These are phyloP conservation scores for Pygmarrhopalites habei DNA, from an alignment of 1,140 invertebrate species.

Conservation along the genomic window DNA sequence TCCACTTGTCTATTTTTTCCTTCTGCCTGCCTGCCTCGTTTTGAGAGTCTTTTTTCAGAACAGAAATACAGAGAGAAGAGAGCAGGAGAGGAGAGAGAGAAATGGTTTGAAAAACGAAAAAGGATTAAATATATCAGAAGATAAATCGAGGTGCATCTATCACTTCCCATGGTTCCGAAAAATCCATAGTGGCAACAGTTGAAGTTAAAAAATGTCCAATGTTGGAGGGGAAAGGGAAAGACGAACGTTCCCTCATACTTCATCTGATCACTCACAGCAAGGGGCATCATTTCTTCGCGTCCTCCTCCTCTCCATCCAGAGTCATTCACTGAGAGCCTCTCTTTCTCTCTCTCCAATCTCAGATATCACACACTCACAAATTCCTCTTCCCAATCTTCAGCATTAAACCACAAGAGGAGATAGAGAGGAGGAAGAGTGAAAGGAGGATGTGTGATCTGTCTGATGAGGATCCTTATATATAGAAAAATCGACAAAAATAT, in stretches of 20 bases:
- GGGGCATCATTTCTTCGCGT: conserved; percentile 11
- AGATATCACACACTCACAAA: no score
- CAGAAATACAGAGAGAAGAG: no score
- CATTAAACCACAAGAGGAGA: no score
- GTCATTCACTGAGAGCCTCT: not conserved
- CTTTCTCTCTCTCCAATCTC: no score
- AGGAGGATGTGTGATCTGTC: no score
- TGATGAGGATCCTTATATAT: no score
- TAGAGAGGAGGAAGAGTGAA: no score
- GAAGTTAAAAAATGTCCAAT: conserved; percentile 30
- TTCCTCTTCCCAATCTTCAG: no score
- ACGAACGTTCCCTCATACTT: conserved; percentile 26
- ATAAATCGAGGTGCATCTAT: conserved; percentile 36
- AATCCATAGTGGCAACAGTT: conserved; percentile 16
- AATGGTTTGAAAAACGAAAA: conserved; percentile 37
- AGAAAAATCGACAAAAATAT: not conserved
- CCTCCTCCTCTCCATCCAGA: conserved; percentile 14
- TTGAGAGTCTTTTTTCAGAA: no score
- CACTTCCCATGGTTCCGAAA: conserved; percentile 27
- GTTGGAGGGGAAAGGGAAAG: conserved; percentile 18
- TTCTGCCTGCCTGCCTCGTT: no score
- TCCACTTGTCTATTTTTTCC: no score
- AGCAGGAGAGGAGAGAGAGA: conserved; percentile 13
- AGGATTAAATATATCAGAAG: conserved; percentile 38
- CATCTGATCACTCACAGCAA: conserved; percentile 27